Base-by-base conservation (phyloP, 2,888 invertebrate species). In the Drosophila mimica region DNA sequence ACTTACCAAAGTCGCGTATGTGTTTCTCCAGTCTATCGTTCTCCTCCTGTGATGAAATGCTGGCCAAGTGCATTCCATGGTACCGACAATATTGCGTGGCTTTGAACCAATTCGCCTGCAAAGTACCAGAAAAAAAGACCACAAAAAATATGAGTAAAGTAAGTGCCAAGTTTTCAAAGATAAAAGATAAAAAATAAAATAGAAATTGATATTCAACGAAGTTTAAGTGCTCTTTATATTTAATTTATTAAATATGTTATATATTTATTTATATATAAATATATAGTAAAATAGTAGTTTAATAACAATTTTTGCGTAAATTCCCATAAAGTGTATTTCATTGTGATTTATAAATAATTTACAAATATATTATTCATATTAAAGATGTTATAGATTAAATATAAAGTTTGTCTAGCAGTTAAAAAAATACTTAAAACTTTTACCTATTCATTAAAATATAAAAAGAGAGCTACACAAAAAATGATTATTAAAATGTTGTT, bases 11-110 rank as follows among this genome's bases (percentile, higher is more conserved):
- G 92, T 97, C 97, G 93, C 96, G 96, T 81, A 98, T 97, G 92
- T 97, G 97, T 93, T 97, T 97, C 92, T 98, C 98, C 82, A 98
- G 94, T 92, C 96, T 96, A 92, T 97, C 97, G 91, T 98, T 98
- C 93, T 98, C 97, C 91, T 97, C 97, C 93, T 98, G 97, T 67
- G 97, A 96, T 66, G 96, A 96, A 91, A 98, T 97, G 91, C 97
- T 97, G 20, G 98, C 97, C 88, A 98, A 94, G 89, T 98, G 97
- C 97, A 98, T 98, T 61, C 98, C 98, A 93, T 98, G 98, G 94
- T 97, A 98, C 74, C 98, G 94, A 93, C 98, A 98, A 93, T 97
- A 98, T 93, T 98, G 98, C 61, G 97, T 96, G 31, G 98, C 97
- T 93, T 97, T 96, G 94, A 96, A 98, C 97, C 98, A 98, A 94